Percentiles rank a stretch among this genome's conserved stretches.
Evolutionary conservation across 2,888 invertebrate genomes (phyloP).

Genomic region (Hirtodrosophila histrioides): DNA sequence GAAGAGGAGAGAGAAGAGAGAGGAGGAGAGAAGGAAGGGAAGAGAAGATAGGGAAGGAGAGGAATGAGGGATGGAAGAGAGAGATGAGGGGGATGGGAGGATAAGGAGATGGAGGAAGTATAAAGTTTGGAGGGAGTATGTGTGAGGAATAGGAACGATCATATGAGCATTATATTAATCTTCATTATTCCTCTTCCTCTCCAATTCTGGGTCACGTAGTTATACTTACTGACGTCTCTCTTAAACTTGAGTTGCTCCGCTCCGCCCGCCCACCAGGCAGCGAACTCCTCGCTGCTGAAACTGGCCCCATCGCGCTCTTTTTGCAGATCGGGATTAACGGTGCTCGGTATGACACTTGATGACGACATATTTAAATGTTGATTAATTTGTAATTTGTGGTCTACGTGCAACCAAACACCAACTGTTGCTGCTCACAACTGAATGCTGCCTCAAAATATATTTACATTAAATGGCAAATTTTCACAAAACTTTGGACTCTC

Average conservation of each 20-base stretch:
- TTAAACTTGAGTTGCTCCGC: slow-evolving; percentile 85
- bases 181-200: no score
- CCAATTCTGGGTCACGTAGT: no score
- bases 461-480: neutral
- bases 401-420: slow-evolving; percentile 8
- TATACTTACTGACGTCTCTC: slow-evolving; percentile 57
- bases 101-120: no score
- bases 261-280: slow-evolving; percentile 90
- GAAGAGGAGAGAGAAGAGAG: no score
- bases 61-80: no score
- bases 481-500: slow-evolving; percentile 1
- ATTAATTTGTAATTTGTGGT: neutral
- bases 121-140: no score
- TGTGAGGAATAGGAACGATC: no score
- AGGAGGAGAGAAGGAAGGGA: no score
- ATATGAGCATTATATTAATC: no score
- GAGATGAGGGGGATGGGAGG: no score
- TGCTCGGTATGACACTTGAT: slow-evolving; percentile 61
- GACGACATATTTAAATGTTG: slow-evolving; percentile 42
- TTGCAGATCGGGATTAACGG: slow-evolving; percentile 88
- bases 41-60: no score
- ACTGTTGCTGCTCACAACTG: slow-evolving; percentile 23
- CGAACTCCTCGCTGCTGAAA: slow-evolving; percentile 90
- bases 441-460: neutral
- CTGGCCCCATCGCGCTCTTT: slow-evolving; percentile 90